These are phyloP conservation scores for Phymorhynchus buccinoides DNA, from an alignment of 1,140 invertebrate species.

Conservation along the genomic window DNA sequence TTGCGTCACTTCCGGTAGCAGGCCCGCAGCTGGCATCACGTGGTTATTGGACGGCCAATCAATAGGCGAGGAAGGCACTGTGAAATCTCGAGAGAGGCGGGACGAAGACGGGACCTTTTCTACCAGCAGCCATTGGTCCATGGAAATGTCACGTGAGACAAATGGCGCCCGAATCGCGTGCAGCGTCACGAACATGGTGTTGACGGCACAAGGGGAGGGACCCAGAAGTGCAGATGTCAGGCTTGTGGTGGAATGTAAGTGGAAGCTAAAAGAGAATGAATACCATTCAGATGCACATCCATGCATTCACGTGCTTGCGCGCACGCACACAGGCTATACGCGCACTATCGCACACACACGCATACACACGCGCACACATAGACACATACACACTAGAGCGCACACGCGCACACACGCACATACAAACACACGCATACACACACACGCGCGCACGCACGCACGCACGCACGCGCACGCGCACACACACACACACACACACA, in stretches of 20 bases:
- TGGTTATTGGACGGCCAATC: background rate
- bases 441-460: background rate
- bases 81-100: background rate
- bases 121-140: background rate
- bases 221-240: background rate
- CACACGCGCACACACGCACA: background rate
- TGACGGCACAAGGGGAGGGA: background rate
- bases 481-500: too few species aligned
- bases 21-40: background rate
- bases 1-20: constrained; percentile 14
- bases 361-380: constrained; percentile 2
- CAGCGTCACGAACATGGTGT: background rate
- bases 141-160: background rate
- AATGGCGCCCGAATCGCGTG: background rate
- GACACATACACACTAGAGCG: background rate
- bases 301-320: too few species aligned
- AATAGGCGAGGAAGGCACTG: background rate
- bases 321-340: background rate
- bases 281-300: too few species aligned
- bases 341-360: background rate
- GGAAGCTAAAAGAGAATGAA: background rate
- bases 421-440: background rate
- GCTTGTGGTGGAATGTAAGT: constrained; percentile 7
- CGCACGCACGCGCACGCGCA: background rate
- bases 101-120: constrained; percentile 12